These are phyloP conservation scores for Hesperophylax magnus DNA, from an alignment of 1,140 invertebrate species.

Conservation along the genomic window DNA sequence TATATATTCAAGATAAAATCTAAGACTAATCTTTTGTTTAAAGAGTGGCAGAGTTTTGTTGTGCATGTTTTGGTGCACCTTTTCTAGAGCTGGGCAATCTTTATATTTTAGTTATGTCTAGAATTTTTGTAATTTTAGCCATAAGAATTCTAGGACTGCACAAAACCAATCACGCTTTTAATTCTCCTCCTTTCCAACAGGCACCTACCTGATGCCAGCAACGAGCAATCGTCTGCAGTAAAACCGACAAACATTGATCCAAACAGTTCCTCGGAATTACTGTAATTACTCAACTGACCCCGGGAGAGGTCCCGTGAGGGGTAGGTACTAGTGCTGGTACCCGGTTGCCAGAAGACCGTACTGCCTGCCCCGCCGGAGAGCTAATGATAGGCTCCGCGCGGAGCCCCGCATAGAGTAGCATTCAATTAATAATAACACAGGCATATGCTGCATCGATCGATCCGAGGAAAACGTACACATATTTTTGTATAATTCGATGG, in stretches of 20 bases:
- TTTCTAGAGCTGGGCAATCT: too few species aligned
- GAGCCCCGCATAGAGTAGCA: constrained; percentile 24
- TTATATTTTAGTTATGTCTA: too few species aligned
- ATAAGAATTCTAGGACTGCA: too few species aligned
- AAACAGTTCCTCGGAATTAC: constrained; percentile 11
- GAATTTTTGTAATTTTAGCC: too few species aligned
- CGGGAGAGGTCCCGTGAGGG: background rate
- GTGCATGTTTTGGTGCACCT: too few species aligned
- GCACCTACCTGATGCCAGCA: background rate
- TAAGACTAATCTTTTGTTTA: too few species aligned
- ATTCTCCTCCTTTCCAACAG: background rate
- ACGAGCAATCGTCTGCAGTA: background rate
- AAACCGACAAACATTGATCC: constrained; percentile 13
- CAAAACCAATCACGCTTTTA: too few species aligned
- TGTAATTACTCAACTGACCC: constrained; percentile 24
- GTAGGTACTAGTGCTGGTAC: background rate
- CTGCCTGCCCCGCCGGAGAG: background rate
- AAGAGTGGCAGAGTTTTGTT: too few species aligned
- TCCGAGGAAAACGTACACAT: background rate
- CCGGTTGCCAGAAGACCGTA: background rate
- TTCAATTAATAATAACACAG: constrained; percentile 31
- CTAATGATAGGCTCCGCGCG: constrained; percentile 20
- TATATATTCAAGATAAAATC: too few species aligned
- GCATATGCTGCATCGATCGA: constrained; percentile 7
- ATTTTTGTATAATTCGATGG: too few species aligned